Base-by-base conservation (phyloP, 2,113 vertebrate genomes). In the Cervus canadensis region DNA sequence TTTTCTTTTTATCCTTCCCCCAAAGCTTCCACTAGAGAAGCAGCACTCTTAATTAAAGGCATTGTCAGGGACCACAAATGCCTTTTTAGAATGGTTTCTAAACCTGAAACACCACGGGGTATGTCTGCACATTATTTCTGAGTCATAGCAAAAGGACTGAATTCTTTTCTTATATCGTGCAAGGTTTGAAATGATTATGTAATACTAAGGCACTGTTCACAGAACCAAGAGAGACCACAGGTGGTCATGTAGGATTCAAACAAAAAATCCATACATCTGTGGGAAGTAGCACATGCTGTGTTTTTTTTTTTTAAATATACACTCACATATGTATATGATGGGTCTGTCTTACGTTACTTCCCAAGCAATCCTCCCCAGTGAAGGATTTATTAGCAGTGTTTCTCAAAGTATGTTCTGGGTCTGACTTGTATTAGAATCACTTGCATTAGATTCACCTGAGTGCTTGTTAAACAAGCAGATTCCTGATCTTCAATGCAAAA, bases 61-160 rank as follows among this genome's bases (percentile, higher is more conserved):
- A 89, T 92, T 94, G 59, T 92, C 50, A 97, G 96, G 78, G 56
- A 92, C 62, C 74, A 21, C 90, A 94, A 87, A 45, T 89, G 62
- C 23, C 64, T 96, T 74, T 88, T 92, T 92, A 13, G 57, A 91
- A 94, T 94, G 95, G 84, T 97, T 97, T 98, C 78, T 95, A 91
- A 91, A 83, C 43, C 64, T 56, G 60, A 89, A 96, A 86, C 45
- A 76, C 94, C 45, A 52, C 45, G 1, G 76, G 16, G 14, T 54
- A 26, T 76, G 43, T 84, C 19, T 93, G 92, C 8, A 40, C 56
- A 28, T 54, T 84, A 89, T 89, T 97, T 87, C 91, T 78, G 56
- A 95, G 96, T 62, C 48, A 83, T 11, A 92, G 28, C 15, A 89
- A 71, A 90, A n/a, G 43, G 30, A 50, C 6, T 26, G 26, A 83